Evolutionary conservation across 2,797 vertebrate species (phyloP), one percentile per base, ranked within the genome.

Genomic region (Enteromius thamalakanensis): DNA sequence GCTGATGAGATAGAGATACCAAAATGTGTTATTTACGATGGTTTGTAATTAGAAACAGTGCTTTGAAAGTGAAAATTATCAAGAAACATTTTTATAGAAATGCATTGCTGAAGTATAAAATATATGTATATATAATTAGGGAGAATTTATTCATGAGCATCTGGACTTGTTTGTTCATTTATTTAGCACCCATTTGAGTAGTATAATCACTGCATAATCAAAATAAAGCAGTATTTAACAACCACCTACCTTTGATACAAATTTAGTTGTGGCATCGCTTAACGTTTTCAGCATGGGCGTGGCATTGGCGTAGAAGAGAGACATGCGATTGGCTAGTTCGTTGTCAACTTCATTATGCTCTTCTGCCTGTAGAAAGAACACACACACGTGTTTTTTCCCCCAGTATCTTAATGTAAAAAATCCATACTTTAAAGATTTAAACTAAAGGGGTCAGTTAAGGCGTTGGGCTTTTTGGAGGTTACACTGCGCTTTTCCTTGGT

Each of bases 201-300:
- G 58, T 32, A 58, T n/a, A 49, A 47, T 23, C 6, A 19, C 45
- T 49, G 58, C 21, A 47, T 32, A 47, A 47, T 78, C 76, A 6
- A 58, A 40, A 8, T 40, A 60, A 15, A 62, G 26, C 55, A 32
- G 37, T 34, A 19, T 37, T 79, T n/a, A 53, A 37, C 45, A 17
- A 65, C 14, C 37, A 86, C 55, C 94, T 88, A 99, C 98, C 89
- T 99, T 97, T 60, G 96, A 96, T 80, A 99, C 97, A 88, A 99
- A 99, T 91, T 98, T 99, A 0, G 96, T 97, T 17, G 97, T 99
- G 86, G 97, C 97, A 81, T 99, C 97, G 47, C 97, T 99, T 89
- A 99, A 94, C 15, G 97, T 99, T 94, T 99, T 99, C 91, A 99
- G 93, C 97, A 99, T 99, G 0, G 98, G 97, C 0, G 97, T 99